phyloP scores from a whole-genome alignment of 1,140 invertebrate species.

The Eumeta japonica region DNA sequence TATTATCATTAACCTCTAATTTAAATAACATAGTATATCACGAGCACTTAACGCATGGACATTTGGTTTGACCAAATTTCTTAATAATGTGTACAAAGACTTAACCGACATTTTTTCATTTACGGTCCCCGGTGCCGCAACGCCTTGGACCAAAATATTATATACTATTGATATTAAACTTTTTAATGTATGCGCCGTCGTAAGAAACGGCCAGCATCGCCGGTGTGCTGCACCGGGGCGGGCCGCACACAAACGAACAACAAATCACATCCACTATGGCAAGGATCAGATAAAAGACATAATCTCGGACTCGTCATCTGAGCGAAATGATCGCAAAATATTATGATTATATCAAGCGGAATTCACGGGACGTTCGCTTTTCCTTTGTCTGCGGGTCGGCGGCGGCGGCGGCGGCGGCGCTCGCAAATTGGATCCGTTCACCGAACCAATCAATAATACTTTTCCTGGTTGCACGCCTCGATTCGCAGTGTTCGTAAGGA shows the following conservation, averaged over 20 bases:
- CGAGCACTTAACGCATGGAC: too few relatives aligned
- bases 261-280: slow-evolving; percentile 1
- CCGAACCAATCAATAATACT: slow-evolving; percentile 2
- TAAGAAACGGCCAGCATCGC: too few relatives aligned
- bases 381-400: neutral
- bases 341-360: slow-evolving; percentile 3
- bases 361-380: neutral
- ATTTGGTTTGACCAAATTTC: too few relatives aligned
- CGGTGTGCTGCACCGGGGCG: neutral
- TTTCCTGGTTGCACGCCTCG: neutral
- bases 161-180: too few relatives aligned
- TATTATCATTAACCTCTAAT: too few relatives aligned
- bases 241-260: neutral
- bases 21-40: too few relatives aligned
- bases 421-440: slow-evolving; percentile 1
- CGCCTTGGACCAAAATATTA: too few relatives aligned
- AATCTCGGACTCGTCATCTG: slow-evolving; percentile 4
- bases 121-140: too few relatives aligned
- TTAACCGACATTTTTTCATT: too few relatives aligned
- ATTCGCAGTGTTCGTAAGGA: neutral
- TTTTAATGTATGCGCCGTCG: too few relatives aligned
- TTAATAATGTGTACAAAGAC: too few relatives aligned
- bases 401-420: neutral
- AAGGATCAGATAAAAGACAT: slow-evolving; percentile 1
- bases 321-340: slow-evolving; percentile 4